Evolutionary conservation across 2,888 invertebrate genomes (phyloP), one percentile per base, ranked within the genome.

Genomic region (Tetheella fluctuosa): DNA sequence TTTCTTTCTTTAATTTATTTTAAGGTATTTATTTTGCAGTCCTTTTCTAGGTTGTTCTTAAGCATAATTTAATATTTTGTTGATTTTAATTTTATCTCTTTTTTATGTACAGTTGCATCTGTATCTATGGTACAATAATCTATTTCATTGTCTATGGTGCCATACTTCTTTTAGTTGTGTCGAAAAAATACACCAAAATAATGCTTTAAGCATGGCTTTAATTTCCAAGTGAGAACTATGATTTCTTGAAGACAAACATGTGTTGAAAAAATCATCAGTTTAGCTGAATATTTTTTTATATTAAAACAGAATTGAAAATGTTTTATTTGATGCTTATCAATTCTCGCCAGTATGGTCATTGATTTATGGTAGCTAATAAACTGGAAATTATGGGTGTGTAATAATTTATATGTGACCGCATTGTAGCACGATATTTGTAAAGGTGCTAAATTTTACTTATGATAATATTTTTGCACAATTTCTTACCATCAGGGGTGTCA

Each of bases 11-110:
- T 55, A 37, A 37, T 12, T 34, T 54, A 54, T 34, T 54, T 20
- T 55, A 48, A 48, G 48, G 20, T 55, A 55, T 55, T 55, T 55
- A 55, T 25, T 53, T 25, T 34, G 6, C 55, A 23, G 23, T 55
- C 20, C 37, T 23, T n/a, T 37, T 20, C 17, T 23, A 34, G 55
- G 34, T 55, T 34, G 34, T 55, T 55, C n/a, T 55, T 55, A 55
- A 55, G 55, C 30, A 34, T 55, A 34, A 55, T 55, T 54, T 30
- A 54, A 20, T 30, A 23, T 34, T 55, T 55, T 23, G 37, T 55
- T 55, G 34, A 34, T 37, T 48, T 48, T 7, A 48, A 15, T 20
- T 39, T 10, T 13, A 15, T 39, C 15, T 20, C 20, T 15, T 48
- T 48, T 48, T 8, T 48, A 13, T 48, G 1, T 48, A 20, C 20